Conservation (phyloP, 2,888 invertebrate species). For the Tolmerus cingulatus region DNA sequence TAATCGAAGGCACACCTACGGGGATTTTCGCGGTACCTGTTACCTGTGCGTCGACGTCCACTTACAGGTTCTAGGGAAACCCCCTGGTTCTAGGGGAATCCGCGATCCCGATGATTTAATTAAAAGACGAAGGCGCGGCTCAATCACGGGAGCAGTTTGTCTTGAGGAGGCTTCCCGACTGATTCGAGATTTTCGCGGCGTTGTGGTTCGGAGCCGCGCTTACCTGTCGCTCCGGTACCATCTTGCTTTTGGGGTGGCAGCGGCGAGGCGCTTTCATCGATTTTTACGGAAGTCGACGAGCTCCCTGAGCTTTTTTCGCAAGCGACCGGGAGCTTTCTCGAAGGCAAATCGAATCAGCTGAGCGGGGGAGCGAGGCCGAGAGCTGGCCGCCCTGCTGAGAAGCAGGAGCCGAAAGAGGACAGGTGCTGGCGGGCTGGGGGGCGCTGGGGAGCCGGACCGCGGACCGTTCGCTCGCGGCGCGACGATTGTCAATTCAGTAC, state of each 20-base stretch:
- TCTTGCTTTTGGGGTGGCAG: not conserved
- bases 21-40: not conserved
- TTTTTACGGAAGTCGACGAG: not conserved
- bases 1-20: not conserved
- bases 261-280: not conserved
- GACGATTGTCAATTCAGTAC: not conserved
- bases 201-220: not conserved
- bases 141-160: not conserved
- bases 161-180: not conserved
- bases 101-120: not conserved
- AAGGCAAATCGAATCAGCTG: conserved; percentile 4
- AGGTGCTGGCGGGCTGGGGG: no score
- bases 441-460: not conserved
- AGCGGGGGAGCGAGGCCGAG: not conserved
- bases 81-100: not conserved
- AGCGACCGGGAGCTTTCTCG: not conserved
- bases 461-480: not conserved
- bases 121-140: not conserved
- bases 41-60: not conserved
- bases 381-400: not conserved
- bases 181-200: not conserved
- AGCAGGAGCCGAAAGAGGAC: not conserved
- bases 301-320: not conserved
- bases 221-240: not conserved
- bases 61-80: not conserved